A percentile compares a stretch with the other conserved stretches of the same genome.
These are phyloP conservation scores for Mystacides longicornis DNA, from an alignment of 2,888 invertebrate species.

Conservation along the genomic window DNA sequence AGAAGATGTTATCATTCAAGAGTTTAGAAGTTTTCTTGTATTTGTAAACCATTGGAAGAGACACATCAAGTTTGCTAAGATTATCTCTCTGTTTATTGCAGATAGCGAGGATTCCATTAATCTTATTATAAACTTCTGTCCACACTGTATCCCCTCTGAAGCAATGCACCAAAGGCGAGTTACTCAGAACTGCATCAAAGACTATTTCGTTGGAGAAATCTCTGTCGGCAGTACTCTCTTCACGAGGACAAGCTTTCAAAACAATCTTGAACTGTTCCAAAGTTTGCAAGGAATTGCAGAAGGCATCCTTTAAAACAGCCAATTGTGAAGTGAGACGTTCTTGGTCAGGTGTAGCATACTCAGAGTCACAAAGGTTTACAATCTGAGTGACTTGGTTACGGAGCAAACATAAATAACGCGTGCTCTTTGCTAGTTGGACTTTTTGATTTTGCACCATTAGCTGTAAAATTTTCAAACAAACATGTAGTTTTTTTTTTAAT, in stretches of 20 bases:
- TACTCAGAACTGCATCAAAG: conserved; percentile 38
- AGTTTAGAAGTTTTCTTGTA: conserved; percentile 28
- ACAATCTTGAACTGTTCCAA: conserved; percentile 63
- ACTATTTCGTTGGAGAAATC: conserved; percentile 30
- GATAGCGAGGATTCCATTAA: conserved; percentile 34
- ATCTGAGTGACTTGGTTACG: conserved; percentile 43
- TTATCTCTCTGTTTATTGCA: conserved; percentile 39
- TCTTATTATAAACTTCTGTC: conserved; percentile 34
- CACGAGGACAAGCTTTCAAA: conserved; percentile 48
- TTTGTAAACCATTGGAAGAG: conserved; percentile 35
- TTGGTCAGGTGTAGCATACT: conserved; percentile 33
- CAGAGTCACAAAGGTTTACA: conserved; percentile 34
- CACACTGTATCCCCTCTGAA: conserved; percentile 41
- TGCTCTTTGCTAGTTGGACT: conserved; percentile 50
- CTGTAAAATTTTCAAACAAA: conserved; percentile 35
- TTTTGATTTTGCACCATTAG: conserved; percentile 60
- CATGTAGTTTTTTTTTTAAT: background rate
- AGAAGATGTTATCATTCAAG: conserved; percentile 28
- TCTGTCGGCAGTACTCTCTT: conserved; percentile 28
- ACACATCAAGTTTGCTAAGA: conserved; percentile 35
- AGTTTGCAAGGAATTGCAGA: conserved; percentile 46
- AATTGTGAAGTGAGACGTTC: conserved; percentile 36
- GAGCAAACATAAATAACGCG: conserved; percentile 50
- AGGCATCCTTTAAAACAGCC: conserved; percentile 40
- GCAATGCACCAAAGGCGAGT: conserved; percentile 38